Evolutionary conservation across 2,113 vertebrate species (phyloP).

Genomic region (Syngnathus scovelli): DNA sequence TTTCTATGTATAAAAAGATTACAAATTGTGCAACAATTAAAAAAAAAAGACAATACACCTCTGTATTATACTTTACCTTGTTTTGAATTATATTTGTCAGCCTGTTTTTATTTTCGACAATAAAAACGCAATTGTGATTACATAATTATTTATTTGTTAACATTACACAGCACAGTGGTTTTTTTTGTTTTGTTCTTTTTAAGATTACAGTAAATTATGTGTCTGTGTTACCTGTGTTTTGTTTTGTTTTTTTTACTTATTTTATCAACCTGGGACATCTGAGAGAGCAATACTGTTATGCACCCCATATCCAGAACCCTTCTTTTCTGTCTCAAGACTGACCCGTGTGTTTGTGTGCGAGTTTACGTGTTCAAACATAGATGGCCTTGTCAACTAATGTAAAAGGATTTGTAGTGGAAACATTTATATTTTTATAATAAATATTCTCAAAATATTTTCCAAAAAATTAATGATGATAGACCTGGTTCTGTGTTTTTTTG

Average conservation of each 20-base stretch:
- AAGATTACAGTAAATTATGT: slow-evolving; percentile 82
- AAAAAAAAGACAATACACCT: slow-evolving; percentile 65
- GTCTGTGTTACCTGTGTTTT: slow-evolving; percentile 78
- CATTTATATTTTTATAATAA: slow-evolving; percentile 99
- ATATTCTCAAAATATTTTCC: slow-evolving; percentile 99
- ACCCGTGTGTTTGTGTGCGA: slow-evolving; percentile 69
- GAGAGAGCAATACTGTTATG: slow-evolving; percentile 74
- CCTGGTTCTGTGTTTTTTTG: slow-evolving; percentile 50
- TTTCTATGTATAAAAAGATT: slow-evolving; percentile 75
- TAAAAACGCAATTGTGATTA: slow-evolving; percentile 71
- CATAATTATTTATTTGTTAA: slow-evolving; percentile 95
- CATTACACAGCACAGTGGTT: slow-evolving; percentile 69
- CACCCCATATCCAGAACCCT: slow-evolving; percentile 50
- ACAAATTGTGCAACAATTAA: slow-evolving; percentile 68
- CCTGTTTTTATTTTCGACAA: slow-evolving; percentile 59
- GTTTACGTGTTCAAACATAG: slow-evolving; percentile 88
- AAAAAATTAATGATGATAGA: slow-evolving; percentile 78
- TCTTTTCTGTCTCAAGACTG: slow-evolving; percentile 61
- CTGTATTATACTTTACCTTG: slow-evolving; percentile 75
- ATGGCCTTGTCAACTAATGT: slow-evolving; percentile 99
- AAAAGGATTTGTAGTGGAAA: slow-evolving; percentile 99
- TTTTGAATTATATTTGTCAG: slow-evolving; percentile 71
- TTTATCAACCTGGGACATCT: slow-evolving; percentile 71
- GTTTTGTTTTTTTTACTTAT: slow-evolving; percentile 71
- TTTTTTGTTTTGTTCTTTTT: slow-evolving; percentile 42